Evolutionary conservation across 2,797 vertebrate genomes (phyloP).

Genomic region (Epinephelus malabaricus): DNA sequence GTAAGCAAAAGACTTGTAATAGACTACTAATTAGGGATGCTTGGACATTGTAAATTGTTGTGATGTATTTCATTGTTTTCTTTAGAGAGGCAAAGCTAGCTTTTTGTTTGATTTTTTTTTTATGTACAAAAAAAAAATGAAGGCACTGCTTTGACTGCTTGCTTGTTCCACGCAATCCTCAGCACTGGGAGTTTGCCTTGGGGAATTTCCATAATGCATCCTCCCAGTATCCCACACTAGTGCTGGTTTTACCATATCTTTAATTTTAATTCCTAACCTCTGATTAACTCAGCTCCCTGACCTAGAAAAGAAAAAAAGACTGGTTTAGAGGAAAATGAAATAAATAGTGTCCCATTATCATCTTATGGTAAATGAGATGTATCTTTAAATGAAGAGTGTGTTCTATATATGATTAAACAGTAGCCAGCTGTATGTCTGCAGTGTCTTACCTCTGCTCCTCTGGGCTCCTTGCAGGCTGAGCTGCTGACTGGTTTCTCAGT

Average conservation of each 20-base stretch:
- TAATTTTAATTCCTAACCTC: constrained; percentile 64
- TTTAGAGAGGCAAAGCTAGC: constrained; percentile 28
- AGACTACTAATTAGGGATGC: constrained; percentile 37
- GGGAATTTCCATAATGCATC: constrained; percentile 57
- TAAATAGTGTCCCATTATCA: constrained; percentile 16
- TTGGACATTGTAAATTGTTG: constrained; percentile 30
- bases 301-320: constrained; percentile 11
- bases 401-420: constrained; percentile 1
- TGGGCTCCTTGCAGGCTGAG: constrained; percentile 87
- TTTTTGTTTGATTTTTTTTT: neutral
- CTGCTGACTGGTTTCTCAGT: constrained; percentile 89
- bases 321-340: constrained; percentile 12
- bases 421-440: neutral
- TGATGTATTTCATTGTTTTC: constrained; percentile 22
- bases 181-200: constrained; percentile 10
- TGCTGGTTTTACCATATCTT: constrained; percentile 57
- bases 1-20: constrained; percentile 9
- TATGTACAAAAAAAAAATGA: neutral
- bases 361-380: constrained; percentile 7
- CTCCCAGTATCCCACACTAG: constrained; percentile 45
- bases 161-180: constrained; percentile 3
- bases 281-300: constrained; percentile 56
- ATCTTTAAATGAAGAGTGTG: neutral
- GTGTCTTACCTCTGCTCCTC: neutral
- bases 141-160: constrained; percentile 24